Percentiles rank a stretch among this genome's conserved stretches.
phyloP scores from a whole-genome alignment of 2,113 vertebrate species.

The Lota lota region DNA sequence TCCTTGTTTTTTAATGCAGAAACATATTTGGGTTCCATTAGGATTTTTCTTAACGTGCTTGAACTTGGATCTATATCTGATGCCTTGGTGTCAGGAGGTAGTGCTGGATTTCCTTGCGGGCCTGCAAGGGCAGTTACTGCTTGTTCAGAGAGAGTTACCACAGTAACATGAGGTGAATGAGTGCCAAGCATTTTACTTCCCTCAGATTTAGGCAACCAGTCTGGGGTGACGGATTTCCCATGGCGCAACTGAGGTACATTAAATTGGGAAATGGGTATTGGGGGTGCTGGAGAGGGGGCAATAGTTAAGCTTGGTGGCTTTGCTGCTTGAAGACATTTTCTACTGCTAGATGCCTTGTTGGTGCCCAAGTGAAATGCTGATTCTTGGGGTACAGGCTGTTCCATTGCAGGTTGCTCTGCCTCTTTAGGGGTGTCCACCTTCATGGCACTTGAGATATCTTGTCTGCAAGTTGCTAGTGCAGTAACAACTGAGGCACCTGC shows the following conservation, averaged over 20 bases:
- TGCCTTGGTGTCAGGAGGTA: constrained; percentile 93
- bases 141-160: constrained; percentile 58
- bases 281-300: constrained; percentile 35
- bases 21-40: constrained; percentile 97
- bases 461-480: constrained; percentile 72
- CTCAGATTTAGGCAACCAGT: constrained; percentile 87
- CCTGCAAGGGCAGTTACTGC: constrained; percentile 53
- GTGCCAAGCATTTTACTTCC: constrained; percentile 78
- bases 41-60: constrained; percentile 93
- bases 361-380: constrained; percentile 73
- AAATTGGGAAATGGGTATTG: constrained; percentile 67
- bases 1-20: constrained; percentile 77
- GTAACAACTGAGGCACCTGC: constrained; percentile 68
- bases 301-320: constrained; percentile 45
- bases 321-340: constrained; percentile 49
- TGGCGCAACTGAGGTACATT: constrained; percentile 51
- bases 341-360: constrained; percentile 54
- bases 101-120: constrained; percentile 65
- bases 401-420: constrained; percentile 75
- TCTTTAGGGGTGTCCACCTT: constrained; percentile 74
- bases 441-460: constrained; percentile 68
- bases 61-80: constrained; percentile 90
- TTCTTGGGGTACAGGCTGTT: constrained; percentile 78
- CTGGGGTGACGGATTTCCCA: constrained; percentile 64
- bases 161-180: constrained; percentile 76